Conservation (phyloP, 2,797 vertebrate genomes). For the Hydrocynus forskahlii region DNA sequence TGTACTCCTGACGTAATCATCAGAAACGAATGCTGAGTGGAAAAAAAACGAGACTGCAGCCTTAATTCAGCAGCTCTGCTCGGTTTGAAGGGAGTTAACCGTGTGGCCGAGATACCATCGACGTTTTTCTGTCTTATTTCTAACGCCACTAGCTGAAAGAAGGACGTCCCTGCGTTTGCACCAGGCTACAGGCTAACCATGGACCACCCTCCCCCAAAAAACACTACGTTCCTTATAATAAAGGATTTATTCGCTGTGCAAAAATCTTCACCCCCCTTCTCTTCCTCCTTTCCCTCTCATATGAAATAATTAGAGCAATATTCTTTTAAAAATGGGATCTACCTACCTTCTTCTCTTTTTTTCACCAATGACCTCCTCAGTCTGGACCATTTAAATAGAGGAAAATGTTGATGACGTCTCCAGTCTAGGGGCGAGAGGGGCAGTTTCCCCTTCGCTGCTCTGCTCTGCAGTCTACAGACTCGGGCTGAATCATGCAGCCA, state of each 20-base stretch:
- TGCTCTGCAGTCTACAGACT: neutral
- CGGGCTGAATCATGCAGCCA: too few species aligned
- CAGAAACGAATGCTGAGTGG: slow-evolving; percentile 28
- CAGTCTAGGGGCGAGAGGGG: slow-evolving; percentile 73
- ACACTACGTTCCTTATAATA: slow-evolving; percentile 18
- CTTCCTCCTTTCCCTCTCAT: neutral
- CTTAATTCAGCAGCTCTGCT: neutral
- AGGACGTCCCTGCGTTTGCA: neutral
- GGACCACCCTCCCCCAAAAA: slow-evolving; percentile 39
- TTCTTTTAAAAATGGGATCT: slow-evolving; percentile 54
- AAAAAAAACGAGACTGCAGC: neutral
- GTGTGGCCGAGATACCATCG: slow-evolving; percentile 23
- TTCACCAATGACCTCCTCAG: slow-evolving; percentile 74
- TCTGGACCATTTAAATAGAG: slow-evolving; percentile 76
- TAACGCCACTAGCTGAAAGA: too few species aligned
- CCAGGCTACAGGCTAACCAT: slow-evolving; percentile 34
- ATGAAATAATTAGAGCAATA: neutral
- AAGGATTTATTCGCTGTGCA: slow-evolving; percentile 14
- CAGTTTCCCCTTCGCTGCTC: slow-evolving; percentile 71
- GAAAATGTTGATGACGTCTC: slow-evolving; percentile 81
- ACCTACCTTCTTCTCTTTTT: slow-evolving; percentile 69
- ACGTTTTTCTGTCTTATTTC: neutral
- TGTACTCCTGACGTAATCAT: slow-evolving; percentile 27
- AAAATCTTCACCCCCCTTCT: too few species aligned
- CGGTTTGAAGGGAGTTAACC: slow-evolving; percentile 34